Percentiles rank a stretch among this genome's conserved stretches.
Conservation (phyloP, 1,140 invertebrate genomes). For the Bombus waltoni region DNA sequence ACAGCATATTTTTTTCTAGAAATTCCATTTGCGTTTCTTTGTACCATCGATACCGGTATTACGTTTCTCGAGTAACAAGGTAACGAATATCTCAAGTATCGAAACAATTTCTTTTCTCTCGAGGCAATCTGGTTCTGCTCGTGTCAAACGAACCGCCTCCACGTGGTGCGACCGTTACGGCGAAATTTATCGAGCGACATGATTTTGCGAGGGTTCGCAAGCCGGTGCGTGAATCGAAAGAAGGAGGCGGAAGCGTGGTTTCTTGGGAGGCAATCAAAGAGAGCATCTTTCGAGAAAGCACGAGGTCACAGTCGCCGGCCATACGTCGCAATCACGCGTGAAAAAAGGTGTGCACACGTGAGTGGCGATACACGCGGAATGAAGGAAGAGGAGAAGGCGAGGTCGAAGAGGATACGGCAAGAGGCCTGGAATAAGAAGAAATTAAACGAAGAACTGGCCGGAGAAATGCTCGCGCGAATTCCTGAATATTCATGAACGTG, state of each 20-base stretch:
- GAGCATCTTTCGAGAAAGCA: conserved; percentile 51
- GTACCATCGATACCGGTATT: background rate
- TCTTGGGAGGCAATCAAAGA: conserved; percentile 46
- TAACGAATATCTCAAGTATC: background rate
- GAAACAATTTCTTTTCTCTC: background rate
- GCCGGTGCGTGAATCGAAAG: conserved; percentile 1
- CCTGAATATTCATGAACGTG: conserved; percentile 51
- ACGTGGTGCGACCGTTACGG: conserved; percentile 26
- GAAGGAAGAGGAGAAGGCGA: background rate
- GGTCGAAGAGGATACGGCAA: background rate
- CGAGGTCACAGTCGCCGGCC: conserved; percentile 35
- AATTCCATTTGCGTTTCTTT: background rate
- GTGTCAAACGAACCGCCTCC: conserved; percentile 23
- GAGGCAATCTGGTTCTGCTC: background rate
- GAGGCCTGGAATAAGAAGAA: conserved; percentile 18
- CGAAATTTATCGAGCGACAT: conserved; percentile 40
- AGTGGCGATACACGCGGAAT: background rate
- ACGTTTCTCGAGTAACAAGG: background rate
- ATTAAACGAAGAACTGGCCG: background rate
- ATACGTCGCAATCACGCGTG: conserved; percentile 54
- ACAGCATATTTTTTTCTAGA: no score
- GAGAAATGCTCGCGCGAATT: conserved; percentile 21
- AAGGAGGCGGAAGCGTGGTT: conserved; percentile 33
- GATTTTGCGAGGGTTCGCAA: conserved; percentile 19
- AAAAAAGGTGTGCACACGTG: background rate